A percentile compares a stretch with the other conserved stretches of the same genome.
These are phyloP conservation scores for Araneus ventricosus DNA, from an alignment of 1,140 invertebrate genomes.

Conservation along the genomic window DNA sequence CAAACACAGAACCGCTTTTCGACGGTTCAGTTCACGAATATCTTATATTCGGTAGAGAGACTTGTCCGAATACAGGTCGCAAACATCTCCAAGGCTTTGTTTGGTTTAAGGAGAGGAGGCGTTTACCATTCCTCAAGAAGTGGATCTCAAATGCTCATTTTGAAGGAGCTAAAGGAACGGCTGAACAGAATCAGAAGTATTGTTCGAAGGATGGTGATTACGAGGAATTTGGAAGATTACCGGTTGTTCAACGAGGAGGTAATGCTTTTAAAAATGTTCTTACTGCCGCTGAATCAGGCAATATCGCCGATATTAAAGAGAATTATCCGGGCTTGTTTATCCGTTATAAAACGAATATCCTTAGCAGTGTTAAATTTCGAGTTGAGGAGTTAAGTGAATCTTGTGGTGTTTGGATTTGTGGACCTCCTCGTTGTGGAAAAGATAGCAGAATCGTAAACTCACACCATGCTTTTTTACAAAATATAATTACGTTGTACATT, in stretches of 20 bases:
- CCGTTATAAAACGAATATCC: constrained; percentile 35
- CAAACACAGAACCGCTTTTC: no score
- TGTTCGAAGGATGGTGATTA: no score
- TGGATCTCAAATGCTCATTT: no score
- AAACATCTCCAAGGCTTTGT: no score
- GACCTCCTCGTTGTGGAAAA: constrained; percentile 28
- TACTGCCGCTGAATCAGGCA: not conserved
- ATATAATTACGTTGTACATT: no score
- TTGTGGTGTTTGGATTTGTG: constrained; percentile 49
- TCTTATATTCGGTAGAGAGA: no score
- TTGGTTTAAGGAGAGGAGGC: no score
- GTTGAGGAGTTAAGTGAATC: not conserved
- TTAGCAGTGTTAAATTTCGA: not conserved
- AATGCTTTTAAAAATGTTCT: not conserved
- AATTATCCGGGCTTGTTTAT: not conserved
- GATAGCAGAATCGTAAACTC: constrained; percentile 16
- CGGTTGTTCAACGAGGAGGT: not conserved
- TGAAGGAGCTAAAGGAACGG: no score
- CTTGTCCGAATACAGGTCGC: no score
- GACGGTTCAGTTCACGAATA: no score
- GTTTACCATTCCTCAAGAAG: no score
- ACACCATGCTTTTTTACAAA: not conserved
- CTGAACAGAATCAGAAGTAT: no score
- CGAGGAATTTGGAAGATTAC: not conserved
- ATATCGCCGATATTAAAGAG: not conserved